Percentiles rank a stretch among this genome's conserved stretches.
These are phyloP conservation scores for Meleagris gallopavo DNA, from an alignment of 2,113 vertebrate species.

Conservation along the genomic window DNA sequence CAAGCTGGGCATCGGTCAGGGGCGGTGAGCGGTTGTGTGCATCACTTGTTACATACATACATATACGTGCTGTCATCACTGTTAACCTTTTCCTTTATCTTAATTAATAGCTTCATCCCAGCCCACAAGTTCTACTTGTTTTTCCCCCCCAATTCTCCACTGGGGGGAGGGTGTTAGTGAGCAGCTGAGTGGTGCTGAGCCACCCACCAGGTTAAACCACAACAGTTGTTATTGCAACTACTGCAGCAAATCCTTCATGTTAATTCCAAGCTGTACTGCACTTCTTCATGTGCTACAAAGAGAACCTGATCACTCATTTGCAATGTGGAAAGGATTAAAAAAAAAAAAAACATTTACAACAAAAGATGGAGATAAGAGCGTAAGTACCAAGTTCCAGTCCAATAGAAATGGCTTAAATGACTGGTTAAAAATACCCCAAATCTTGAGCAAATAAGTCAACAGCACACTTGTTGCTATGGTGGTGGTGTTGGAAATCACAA, in stretches of 20 bases:
- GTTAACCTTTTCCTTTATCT: no score
- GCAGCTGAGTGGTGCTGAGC: no score
- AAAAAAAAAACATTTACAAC: not conserved
- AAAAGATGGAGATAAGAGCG: not conserved
- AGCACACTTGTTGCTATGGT: not conserved
- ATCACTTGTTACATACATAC: no score
- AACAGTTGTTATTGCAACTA: not conserved
- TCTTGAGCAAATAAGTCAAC: not conserved
- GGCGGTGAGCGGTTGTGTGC: no score
- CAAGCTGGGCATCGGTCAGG: no score
- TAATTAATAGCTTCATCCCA: no score
- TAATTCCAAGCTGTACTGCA: not conserved
- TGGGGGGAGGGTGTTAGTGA: no score
- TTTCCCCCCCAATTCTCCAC: no score
- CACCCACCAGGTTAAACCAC: no score
- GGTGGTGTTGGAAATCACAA: not conserved
- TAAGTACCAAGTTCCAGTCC: not conserved
- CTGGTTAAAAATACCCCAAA: constrained; percentile 18
- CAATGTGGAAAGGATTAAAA: not conserved
- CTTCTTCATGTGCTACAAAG: not conserved
- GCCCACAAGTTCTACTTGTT: no score
- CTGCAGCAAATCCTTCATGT: not conserved
- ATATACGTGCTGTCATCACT: no score
- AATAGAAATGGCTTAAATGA: not conserved
- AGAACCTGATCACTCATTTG: not conserved